Evolutionary conservation across 2,888 invertebrate genomes (phyloP), one percentile per base, ranked within the genome.

Genomic region (Celastrina argiolus): DNA sequence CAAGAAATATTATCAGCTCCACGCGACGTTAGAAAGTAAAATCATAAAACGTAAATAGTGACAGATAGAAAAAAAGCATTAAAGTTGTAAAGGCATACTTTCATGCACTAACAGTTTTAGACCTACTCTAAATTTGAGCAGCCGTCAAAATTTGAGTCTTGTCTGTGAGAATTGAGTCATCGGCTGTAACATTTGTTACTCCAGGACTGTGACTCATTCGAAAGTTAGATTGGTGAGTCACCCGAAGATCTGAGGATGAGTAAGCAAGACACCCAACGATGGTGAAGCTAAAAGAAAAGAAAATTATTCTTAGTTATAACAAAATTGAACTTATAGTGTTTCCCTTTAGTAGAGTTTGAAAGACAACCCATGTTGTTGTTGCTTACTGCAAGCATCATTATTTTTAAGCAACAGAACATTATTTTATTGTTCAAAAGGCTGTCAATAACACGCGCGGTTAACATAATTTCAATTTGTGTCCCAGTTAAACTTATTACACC

Each of bases 401-500:
- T 42, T 18, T 45, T 18, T 45, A 18, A 45, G 8, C 1, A 45
- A 8, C 18, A 45, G 2, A 41, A 41, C 6, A 7, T 41, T 4
- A 41, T 41, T n/a, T 45, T 45, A 16, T 45, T 18, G 18, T 7
- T 18, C 18, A 45, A 7, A 6, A 31, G 16, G 45, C 5, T 16
- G 12, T 51, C 51, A 51, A 51, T 51, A 51, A 12, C 51, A 51
- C 51, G 51, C 12, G 51, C 18, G 45, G 10, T 12, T 51, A 51
- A 22, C 51, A 22, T 51, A 39, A 61, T 36, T 34, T 31, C 12
- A 36, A 39, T 39, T 34, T 59, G 36, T 39, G 39, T 61, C n/a
- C 12, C 39, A 61, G 61, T 61, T 18, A 61, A 39, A 61, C 26
- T 61, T 39, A 61, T 61, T 61, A 61, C 61, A 31, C 14, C 39